Evolutionary conservation across 2,888 invertebrate genomes (phyloP), one percentile per base, ranked within the genome.

Genomic region (Diplolepis rosae): DNA sequence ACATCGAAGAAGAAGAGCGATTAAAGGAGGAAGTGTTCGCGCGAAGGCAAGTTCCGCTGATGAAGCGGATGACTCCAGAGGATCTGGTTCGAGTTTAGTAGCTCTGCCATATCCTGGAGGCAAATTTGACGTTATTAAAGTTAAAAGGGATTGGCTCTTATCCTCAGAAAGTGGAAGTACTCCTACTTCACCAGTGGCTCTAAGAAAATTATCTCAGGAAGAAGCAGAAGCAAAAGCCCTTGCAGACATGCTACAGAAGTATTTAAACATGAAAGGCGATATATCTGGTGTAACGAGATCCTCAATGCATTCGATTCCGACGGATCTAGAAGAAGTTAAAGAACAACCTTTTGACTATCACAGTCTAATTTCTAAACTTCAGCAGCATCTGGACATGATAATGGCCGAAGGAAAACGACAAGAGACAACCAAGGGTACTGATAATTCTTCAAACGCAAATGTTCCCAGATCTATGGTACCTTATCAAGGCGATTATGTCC

Each of bases 11-110:
- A 73, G 85, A 2, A 90, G 92, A 71, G 89, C 92, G 13, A 84
- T 91, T 13, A 92, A 93, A 77, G 93, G 93, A 0, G 94, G 94
- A 9, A 94, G 94, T 70, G 93, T 93, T 79, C 90, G 94, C 4
- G 91, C 92, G 4, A 92, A 91, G 77, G 92, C 93, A 6, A 92
- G 91, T 67, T 94, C 94, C 0, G 92, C 93, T 0, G 92, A 92
- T 77, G 93, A 93, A 78, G 93, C 93, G 2, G 92, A 91, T 75
- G 91, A 91, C 56, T 79, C 81, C 0, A 79, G 82, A 30, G 80
- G 79, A 3, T 78, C 80, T 1, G 74, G 74, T 1, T 79, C 78
- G 79, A 89, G 54, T 80, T 87, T 67, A 86, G 79, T 66, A 80
- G 86, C 77, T 90, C 91, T 76, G 5, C 73, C 77, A 11, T 54